Conservation (phyloP, 2,113 vertebrate genomes). For the Gorsachius goisagi region DNA sequence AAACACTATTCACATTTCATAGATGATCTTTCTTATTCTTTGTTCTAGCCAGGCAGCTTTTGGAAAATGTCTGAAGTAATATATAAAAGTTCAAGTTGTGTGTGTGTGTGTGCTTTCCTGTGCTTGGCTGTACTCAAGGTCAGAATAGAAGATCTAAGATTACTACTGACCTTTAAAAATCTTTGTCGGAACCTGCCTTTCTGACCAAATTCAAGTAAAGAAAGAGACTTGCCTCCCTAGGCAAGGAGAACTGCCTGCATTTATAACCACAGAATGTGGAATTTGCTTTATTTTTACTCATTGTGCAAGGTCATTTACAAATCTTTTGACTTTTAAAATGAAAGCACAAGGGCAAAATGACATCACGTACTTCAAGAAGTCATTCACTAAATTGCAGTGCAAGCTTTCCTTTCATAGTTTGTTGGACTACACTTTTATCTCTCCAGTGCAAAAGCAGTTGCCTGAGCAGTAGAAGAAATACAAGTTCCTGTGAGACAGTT, state of each 20-base stretch:
- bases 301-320: not conserved
- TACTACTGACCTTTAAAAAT: not conserved
- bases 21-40: not conserved
- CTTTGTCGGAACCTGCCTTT: not conserved
- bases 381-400: not conserved
- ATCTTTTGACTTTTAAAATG: not conserved
- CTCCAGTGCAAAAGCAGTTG: not conserved
- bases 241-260: not conserved
- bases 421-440: not conserved
- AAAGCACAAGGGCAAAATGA: not conserved
- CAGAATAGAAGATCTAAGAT: not conserved
- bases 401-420: not conserved
- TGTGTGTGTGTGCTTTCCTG: not conserved
- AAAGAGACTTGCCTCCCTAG: not conserved
- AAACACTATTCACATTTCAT: not conserved
- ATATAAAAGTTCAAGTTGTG: not conserved
- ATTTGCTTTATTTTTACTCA: not conserved
- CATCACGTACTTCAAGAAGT: not conserved
- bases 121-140: not conserved
- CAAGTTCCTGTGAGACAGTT: not conserved
- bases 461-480: not conserved
- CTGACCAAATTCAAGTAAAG: not conserved
- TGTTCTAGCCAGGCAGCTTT: not conserved
- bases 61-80: not conserved
- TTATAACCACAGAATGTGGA: not conserved